Conservation (phyloP, 2,113 vertebrate species). For the Toxotes jaculatrix region DNA sequence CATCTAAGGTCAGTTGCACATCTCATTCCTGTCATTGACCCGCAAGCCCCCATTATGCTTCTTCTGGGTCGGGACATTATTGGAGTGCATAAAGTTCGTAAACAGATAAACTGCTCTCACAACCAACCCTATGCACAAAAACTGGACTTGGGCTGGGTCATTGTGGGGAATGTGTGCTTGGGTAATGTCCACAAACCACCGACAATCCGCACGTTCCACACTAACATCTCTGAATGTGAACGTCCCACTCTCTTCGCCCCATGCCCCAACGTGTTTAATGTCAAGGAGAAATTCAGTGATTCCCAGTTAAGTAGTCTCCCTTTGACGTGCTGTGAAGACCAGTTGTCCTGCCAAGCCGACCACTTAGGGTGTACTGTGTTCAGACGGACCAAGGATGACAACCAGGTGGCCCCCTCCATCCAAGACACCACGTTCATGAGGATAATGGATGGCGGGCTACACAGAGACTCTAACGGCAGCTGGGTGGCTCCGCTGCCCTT, state of each 20-base stretch:
- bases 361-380: no score
- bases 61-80: constrained; percentile 35
- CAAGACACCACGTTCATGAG: no score
- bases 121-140: constrained; percentile 43
- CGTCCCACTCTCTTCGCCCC: neutral
- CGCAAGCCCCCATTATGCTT: constrained; percentile 1
- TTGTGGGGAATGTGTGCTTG: constrained; percentile 34
- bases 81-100: constrained; percentile 6
- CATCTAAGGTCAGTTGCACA: neutral
- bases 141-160: constrained; percentile 55
- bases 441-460: no score
- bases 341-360: no score
- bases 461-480: no score
- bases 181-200: neutral
- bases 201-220: neutral
- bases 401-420: no score
- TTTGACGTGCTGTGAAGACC: no score
- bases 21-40: neutral
- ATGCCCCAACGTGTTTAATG: constrained; percentile 27
- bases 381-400: no score
- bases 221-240: fast-evolving
- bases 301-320: no score
- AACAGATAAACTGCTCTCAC: no score
- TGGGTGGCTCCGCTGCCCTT: no score
- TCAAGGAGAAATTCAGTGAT: constrained; percentile 12